Base-by-base conservation (phyloP, 2,888 invertebrate genomes). In the Apodemia duryi region DNA sequence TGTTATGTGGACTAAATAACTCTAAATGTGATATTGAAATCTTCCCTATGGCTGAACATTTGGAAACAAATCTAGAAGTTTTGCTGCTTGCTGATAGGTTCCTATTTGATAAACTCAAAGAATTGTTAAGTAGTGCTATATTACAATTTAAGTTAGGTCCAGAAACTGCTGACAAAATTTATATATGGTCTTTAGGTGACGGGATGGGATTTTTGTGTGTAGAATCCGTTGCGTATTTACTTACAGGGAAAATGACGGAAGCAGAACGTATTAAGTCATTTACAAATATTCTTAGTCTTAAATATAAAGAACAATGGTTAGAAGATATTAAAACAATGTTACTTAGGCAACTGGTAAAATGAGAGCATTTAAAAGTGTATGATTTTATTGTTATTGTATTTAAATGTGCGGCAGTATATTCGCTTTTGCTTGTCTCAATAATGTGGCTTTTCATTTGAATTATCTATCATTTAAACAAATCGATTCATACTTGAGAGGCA, bases 171-270 rank as follows among this genome's bases (percentile, higher is more conserved):
- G 91, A 93, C 71, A 86, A 84, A 69, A 93, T 94, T 71, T 94
- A 94, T 73, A 85, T 90, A 35, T 94, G 94, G 94, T 93, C 94
- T 1, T 73, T 94, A 63, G 91, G 90, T 73, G 94, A 94, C n/a
- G 92, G 93, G 0, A 94, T 94, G 80, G 93, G 94, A 60, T 90
- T 94, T 70, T 79, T 94, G 29, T 90, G 94, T 72, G 90, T 93
- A 3, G 94, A 94, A 79, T 85, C 92, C 38, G 90, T 94, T 1
- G 94, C 93, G 2, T 94, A 91, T 77, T 86, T 93, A 62, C 75
- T 94, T 41, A 93, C 93, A 0, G 93, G 89, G 0, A 82, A 89
- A 65, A 92, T 93, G 84, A 73, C 79, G 29, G 91, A 93, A 61
- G 70, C 75, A 0, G 85, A 92, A 49, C 83, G 93, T 51, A 80